Conservation (phyloP, 2,888 invertebrate genomes). For the Cephus pulcher region DNA sequence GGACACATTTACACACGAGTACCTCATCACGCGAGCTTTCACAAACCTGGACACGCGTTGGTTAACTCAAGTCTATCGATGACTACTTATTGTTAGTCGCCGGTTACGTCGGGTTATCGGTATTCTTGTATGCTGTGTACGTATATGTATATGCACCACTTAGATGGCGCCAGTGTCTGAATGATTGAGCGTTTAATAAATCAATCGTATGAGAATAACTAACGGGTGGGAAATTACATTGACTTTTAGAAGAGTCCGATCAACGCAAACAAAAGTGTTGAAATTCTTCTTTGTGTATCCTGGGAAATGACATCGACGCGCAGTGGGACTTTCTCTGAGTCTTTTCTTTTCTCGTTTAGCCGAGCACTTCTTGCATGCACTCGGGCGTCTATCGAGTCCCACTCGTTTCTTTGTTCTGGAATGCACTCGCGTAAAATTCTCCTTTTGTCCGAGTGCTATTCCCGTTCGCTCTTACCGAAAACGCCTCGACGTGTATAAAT, state of each 20-base stretch:
- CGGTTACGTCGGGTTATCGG: neutral
- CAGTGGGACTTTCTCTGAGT: neutral
- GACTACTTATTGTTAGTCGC: neutral
- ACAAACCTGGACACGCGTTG: neutral
- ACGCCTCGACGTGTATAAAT: neutral
- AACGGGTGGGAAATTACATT: neutral
- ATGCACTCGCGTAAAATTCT: neutral
- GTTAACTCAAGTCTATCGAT: neutral
- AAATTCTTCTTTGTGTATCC: neutral
- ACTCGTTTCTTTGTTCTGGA: neutral
- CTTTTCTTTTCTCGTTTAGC: neutral
- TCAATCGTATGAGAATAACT: neutral
- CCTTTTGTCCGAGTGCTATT: neutral
- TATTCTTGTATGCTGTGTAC: neutral
- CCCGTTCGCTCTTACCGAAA: neutral
- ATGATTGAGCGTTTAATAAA: neutral
- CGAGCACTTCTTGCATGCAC: neutral
- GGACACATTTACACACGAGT: slow-evolving; percentile 33
- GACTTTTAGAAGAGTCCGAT: neutral
- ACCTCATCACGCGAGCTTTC: slow-evolving; percentile 34
- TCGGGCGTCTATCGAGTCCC: neutral
- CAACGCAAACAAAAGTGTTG: neutral
- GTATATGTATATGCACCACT: neutral
- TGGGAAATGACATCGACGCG: neutral
- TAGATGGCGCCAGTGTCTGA: neutral